Base-by-base conservation (phyloP, 1,140 invertebrate genomes). In the Drosophila hydei region DNA sequence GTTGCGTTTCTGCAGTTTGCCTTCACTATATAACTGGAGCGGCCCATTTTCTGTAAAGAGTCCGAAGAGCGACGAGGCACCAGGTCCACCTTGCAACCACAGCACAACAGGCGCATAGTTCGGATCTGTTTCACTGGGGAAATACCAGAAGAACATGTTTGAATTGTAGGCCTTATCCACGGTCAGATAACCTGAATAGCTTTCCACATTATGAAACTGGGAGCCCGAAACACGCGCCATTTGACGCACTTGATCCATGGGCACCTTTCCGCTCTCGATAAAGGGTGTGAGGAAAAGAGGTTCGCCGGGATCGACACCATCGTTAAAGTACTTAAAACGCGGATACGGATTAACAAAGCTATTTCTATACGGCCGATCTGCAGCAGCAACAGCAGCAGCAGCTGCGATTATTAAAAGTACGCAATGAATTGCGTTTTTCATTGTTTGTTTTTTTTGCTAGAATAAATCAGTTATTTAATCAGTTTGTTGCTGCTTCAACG, bases 71-170 rank as follows among this genome's bases (percentile, higher is more conserved):
- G 96, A 97, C 0, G 95, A 94, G 5, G 94, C 94, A 0, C 97
- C 97, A 1, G 97, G 97, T 7, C 96, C 94, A 3, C 95, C 97
- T 92, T 98, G 96, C 1, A 98, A 93, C 97, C 97, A 98, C 12
- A 98, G 90, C 12, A 97, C 92, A 68, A 97, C 94, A 1, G 96
- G 96, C 2, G 95, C 95, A 55, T 79, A 79, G 0, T 91, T 78
- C 0, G 91, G 71, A 27, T 91, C 85, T 7, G 91, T 83, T 48
- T 93, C 90, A 0, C 96, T 94, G 0, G 96, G 96, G 88, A 97
- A 97, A 78, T 96, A 97, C 97, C 97, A 97, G 91, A 97, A 97
- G 92, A 96, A 97, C 71, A 97, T 93, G 85, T 97, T 97, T 0
- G 96, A 96, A 75, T 96, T 95, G 84, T 93, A 95, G 40, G 93